Evolutionary conservation across 2,888 invertebrate species (phyloP).

Genomic region (Drosophila austrosaltans): DNA sequence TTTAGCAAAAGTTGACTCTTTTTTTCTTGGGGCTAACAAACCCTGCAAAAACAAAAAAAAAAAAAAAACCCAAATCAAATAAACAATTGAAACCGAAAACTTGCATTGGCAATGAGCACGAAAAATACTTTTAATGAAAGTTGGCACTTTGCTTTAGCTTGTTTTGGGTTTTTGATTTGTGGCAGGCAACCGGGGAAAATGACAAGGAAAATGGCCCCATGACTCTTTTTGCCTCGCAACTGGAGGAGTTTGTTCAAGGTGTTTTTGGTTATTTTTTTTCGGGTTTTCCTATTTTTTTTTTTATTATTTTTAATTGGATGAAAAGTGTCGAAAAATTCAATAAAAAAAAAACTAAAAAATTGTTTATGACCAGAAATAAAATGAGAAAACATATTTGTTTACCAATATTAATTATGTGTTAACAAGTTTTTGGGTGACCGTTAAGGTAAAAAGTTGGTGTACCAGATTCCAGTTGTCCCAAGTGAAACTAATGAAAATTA

Average conservation of each 20-base stretch:
- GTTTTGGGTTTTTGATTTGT: slow-evolving; percentile 71
- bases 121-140: slow-evolving; percentile 79
- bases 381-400: background rate
- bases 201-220: slow-evolving; percentile 57
- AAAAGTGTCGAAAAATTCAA: slow-evolving; percentile 1
- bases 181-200: slow-evolving; percentile 75
- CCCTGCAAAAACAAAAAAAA: slow-evolving; percentile 33
- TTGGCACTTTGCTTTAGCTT: slow-evolving; percentile 75
- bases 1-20: slow-evolving; percentile 22
- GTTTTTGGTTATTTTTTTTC: slow-evolving; percentile 14
- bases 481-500: no score
- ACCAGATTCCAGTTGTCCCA: no score
- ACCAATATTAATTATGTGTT: background rate
- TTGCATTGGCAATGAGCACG: slow-evolving; percentile 72
- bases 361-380: no score
- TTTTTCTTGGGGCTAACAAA: slow-evolving; percentile 52
- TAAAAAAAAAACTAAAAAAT: background rate
- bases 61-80: slow-evolving; percentile 23
- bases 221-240: slow-evolving; percentile 15
- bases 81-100: slow-evolving; percentile 72
- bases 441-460: no score
- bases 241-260: slow-evolving; percentile 21
- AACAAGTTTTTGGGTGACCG: no score
- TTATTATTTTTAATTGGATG: background rate
- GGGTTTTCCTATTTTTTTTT: background rate